Base-by-base conservation (phyloP, 2,113 vertebrate genomes). In the Erinaceus europaeus region DNA sequence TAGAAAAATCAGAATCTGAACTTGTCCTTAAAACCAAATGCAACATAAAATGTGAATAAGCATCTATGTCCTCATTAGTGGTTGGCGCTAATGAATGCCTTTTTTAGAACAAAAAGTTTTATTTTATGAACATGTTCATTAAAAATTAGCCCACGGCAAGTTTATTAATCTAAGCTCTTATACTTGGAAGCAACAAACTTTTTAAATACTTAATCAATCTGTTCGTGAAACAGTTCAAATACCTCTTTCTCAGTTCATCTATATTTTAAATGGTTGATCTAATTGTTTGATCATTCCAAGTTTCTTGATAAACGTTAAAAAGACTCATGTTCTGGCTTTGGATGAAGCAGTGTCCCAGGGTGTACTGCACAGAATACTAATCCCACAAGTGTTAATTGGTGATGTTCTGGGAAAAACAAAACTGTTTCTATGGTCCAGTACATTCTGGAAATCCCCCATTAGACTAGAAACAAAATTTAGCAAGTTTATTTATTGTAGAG, bases 281-380 rank as follows among this genome's bases (percentile, higher is more conserved):
- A 91, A 79, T 92, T 88, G 46, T 88, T 93, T 92, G 86, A 89
- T 93, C 64, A 64, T 90, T 89, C 76, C 57, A 77, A 84, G 44
- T 84, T 93, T 94, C 75, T 90, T 93, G 83, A 91, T 88, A 86
- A 79, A 74, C 91, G 64, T 95, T 91, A 42, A 91, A 91, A 90
- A 91, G 83, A 69, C 52, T 91, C 46, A 88, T 23, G 12, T 65
- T 91, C 76, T 92, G 83, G 29, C 52, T 91, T 92, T 86, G 52
- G 57, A 92, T 93, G 90, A 91, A 91, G 29, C 42, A 78, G 27
- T 52, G 57, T 59, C 42, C 53, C 44, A 89, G 94, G 89, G 81
- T 86, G 1, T 38, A 84, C 90, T 94, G 89, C 72, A 48, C 68
- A 92, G 86, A 90, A 90, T 86, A 78, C 77, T 94, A 91, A 94